Conservation (phyloP, 2,113 vertebrate species). For the Cynoglossus semilaevis region DNA sequence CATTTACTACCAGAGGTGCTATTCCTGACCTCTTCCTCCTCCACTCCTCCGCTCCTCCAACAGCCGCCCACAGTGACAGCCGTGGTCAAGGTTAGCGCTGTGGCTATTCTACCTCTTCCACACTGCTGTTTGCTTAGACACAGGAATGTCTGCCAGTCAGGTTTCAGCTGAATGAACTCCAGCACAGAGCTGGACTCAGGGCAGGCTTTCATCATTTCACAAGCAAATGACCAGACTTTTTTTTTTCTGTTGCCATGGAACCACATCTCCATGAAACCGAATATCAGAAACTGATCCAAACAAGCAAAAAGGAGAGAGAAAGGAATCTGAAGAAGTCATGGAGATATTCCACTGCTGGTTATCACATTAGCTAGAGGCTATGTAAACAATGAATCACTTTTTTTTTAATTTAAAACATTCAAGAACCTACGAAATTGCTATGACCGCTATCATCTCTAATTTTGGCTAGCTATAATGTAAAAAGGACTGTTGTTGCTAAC, state of each 20-base stretch:
- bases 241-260: constrained; percentile 49
- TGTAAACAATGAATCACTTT: no score
- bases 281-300: constrained; percentile 37
- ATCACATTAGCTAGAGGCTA: no score
- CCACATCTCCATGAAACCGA: constrained; percentile 30
- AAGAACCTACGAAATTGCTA: no score
- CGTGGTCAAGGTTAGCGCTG: constrained; percentile 58
- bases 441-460: no score
- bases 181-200: constrained; percentile 31
- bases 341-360: no score
- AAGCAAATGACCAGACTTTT: constrained; percentile 27
- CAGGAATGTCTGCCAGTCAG: constrained; percentile 29
- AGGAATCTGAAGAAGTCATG: constrained; percentile 17
- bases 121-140: constrained; percentile 19
- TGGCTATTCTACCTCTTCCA: constrained; percentile 45
- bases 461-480: no score
- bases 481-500: no score
- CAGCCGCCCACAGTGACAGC: constrained; percentile 53
- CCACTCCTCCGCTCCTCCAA: constrained; percentile 55
- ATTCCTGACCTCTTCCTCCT: constrained; percentile 59
- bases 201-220: constrained; percentile 36
- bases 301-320: constrained; percentile 1
- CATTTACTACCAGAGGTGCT: constrained; percentile 66
- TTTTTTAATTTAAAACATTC: no score
- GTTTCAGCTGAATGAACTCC: constrained; percentile 18